Evolutionary conservation across 1,140 invertebrate species (phyloP).

Genomic region (Brachionus rubens): DNA sequence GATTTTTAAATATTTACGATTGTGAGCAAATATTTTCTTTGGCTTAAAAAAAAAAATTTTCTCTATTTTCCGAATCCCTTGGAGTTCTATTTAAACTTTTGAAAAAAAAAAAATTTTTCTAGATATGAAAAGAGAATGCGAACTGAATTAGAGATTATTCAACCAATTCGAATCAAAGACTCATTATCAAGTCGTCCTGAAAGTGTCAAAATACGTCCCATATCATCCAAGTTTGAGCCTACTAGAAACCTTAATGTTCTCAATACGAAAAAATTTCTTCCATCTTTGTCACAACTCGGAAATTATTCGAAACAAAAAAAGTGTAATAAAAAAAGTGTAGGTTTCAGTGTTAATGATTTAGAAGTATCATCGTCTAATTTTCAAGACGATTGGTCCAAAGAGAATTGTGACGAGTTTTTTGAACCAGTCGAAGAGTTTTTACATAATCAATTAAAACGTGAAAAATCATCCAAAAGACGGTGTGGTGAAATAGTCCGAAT

Average conservation of each 20-base stretch:
- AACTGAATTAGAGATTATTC: not conserved
- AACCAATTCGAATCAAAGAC: not conserved
- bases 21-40: no score
- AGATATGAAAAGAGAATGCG: not conserved
- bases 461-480: constrained; percentile 21
- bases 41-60: no score
- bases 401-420: not conserved
- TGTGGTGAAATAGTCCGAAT: constrained; percentile 10
- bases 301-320: not conserved
- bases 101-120: no score
- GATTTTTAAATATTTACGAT: no score
- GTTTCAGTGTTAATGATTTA: not conserved
- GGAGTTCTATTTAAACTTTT: no score
- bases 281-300: constrained; percentile 7
- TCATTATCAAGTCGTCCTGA: not conserved
- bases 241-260: not conserved
- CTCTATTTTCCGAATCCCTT: no score
- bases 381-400: constrained; percentile 29
- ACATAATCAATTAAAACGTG: not conserved
- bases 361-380: not conserved
- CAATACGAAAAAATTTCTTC: constrained; percentile 28
- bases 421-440: not conserved
- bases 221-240: not conserved
- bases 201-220: not conserved
- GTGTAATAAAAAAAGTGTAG: not conserved